Base-by-base conservation (phyloP, 2,113 vertebrate genomes). In the Illadopsis cleaveri region DNA sequence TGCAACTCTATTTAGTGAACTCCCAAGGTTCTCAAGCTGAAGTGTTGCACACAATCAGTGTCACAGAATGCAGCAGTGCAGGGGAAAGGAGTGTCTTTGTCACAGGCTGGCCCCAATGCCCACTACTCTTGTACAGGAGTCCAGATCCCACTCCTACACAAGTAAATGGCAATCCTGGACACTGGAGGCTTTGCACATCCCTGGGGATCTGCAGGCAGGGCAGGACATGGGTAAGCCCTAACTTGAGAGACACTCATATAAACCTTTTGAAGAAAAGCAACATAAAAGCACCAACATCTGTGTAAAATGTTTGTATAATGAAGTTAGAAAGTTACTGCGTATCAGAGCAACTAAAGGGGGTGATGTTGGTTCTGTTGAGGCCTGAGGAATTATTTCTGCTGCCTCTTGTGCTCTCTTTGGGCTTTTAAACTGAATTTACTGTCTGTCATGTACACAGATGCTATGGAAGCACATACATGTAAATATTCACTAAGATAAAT, bases 121-220 rank as follows among this genome's bases (percentile, higher is more conserved):
- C 40, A 6, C 38, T 57, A 1, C 31, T 40, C 64, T 15, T 9
- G 1, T n/a, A 13, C 0, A 1, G 23, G 15, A 48, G 21, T 50
- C 38, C 71, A 45, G 38, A 75, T 66, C 17, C 68, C 1, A 0
- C 56, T 48, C 6, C 57, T 57, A 2, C 8, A 12, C n/a, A 45
- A 33, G 24, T 30, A 31, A 58, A 42, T 8, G 42, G 15, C 23
- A 0, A 1, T 11, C 20, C 14, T 0, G 0, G 35, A 11, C 33
- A 9, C 24, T 20, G 40, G 58, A 65, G 25, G 20, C 31, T 89
- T 75, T 61, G 35, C 50, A 40, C 12, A 33, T 6, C 5, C 28
- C 30, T 27, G 50, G 30, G 17, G 15, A 86, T 25, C 53, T 69
- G 28, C 5, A 7, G 11, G 44, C 13, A 60, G 0, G 8, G 30